These are phyloP conservation scores for Dorcus hopei DNA, from an alignment of 2,888 invertebrate genomes.

Conservation along the genomic window DNA sequence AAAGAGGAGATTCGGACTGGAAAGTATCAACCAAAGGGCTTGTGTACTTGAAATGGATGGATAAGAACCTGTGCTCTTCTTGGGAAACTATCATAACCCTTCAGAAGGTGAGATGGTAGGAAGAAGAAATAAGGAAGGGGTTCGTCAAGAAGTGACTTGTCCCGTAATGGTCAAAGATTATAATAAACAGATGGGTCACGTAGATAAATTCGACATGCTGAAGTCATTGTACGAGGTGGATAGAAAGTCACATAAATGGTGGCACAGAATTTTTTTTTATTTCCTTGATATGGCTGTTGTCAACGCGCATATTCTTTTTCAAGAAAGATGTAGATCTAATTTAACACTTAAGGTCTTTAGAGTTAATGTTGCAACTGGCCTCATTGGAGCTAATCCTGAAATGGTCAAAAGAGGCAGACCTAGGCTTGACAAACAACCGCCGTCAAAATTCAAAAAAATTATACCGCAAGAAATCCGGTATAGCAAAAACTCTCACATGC, in stretches of 20 bases:
- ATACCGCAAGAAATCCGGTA: not conserved
- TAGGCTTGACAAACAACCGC: not conserved
- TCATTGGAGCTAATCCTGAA: not conserved
- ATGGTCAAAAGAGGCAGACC: not conserved
- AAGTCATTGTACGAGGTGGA: conserved; percentile 21
- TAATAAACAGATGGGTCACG: conserved; percentile 21
- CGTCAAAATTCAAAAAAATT: not conserved
- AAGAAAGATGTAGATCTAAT: conserved; percentile 8
- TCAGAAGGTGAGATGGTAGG: not conserved
- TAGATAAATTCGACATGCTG: conserved; percentile 22
- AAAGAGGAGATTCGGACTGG: not conserved
- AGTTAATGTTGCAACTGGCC: conserved; percentile 4
- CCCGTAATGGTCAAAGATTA: conserved; percentile 22
- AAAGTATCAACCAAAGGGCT: not conserved
- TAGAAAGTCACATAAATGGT: conserved; percentile 22
- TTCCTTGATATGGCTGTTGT: conserved; percentile 14
- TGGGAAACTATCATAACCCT: not conserved
- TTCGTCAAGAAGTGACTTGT: conserved; percentile 14
- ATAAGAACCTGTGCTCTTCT: not conserved
- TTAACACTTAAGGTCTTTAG: conserved; percentile 12
- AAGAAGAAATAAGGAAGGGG: conserved; percentile 20
- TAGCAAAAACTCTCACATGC: not conserved
- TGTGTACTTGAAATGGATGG: not conserved
- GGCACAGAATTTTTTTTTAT: conserved; percentile 19
- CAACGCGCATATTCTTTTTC: conserved; percentile 17